These are phyloP conservation scores for Chouioia cunea DNA, from an alignment of 2,888 invertebrate species.

Conservation along the genomic window DNA sequence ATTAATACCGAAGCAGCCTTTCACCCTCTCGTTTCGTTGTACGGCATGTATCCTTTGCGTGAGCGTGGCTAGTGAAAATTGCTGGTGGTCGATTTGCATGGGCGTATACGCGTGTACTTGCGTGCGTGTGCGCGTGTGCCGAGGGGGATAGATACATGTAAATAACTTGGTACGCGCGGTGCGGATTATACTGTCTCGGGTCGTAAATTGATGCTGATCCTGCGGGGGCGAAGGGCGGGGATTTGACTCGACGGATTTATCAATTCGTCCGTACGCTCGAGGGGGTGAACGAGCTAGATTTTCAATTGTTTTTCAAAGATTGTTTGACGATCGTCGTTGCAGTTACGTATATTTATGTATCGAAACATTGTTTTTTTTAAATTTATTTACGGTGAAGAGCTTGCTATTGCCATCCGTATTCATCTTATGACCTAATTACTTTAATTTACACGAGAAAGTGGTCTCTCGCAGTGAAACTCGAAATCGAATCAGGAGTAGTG, in stretches of 20 bases:
- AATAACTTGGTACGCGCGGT: not conserved
- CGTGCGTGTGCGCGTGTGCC: too few species aligned
- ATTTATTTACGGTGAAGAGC: too few species aligned
- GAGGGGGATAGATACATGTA: not conserved
- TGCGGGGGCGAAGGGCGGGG: constrained; percentile 3
- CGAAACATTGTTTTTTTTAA: too few species aligned
- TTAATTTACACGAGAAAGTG: too few species aligned
- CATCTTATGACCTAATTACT: too few species aligned
- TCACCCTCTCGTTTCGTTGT: too few species aligned
- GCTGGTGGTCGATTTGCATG: constrained; percentile 20
- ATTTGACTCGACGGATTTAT: constrained; percentile 7
- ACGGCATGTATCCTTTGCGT: not conserved
- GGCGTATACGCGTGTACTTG: not conserved
- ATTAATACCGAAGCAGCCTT: too few species aligned
- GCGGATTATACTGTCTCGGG: constrained; percentile 10
- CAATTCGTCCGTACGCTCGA: not conserved
- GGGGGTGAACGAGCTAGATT: not conserved
- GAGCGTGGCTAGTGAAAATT: constrained; percentile 11
- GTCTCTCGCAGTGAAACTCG: too few species aligned
- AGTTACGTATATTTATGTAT: too few species aligned
- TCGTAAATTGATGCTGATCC: constrained; percentile 39
- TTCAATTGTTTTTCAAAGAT: not conserved
- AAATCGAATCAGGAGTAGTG: too few species aligned
- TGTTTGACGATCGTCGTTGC: too few species aligned
- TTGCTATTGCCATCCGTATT: too few species aligned